Percentiles rank a stretch among this genome's conserved stretches.
Conservation (phyloP, 2,113 vertebrate species). For the Podarcis raffonei region DNA sequence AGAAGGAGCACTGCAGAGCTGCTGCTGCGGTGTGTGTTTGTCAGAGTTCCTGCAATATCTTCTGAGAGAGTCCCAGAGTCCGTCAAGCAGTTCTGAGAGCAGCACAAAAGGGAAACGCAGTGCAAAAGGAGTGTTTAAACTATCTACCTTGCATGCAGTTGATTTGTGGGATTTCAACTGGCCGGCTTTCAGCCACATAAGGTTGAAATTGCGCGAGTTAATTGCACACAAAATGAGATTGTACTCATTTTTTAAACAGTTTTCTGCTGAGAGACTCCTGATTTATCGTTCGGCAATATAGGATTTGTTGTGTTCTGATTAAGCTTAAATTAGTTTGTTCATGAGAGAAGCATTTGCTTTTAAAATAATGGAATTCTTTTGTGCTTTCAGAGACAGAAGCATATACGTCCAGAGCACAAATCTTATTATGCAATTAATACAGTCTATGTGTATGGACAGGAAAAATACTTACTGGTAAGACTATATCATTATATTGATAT, state of each 20-base stretch:
- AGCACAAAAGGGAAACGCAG: too few species aligned
- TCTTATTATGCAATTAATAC: conserved; percentile 96
- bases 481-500: not conserved
- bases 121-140: too few species aligned
- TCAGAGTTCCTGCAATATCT: not conserved
- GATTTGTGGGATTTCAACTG: too few species aligned
- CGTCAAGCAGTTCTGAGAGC: not conserved
- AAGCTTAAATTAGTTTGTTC: not conserved
- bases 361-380: conserved; percentile 48
- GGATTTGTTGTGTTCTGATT: too few species aligned
- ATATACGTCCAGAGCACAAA: conserved; percentile 92
- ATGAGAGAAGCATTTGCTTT: not conserved
- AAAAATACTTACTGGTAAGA: conserved; percentile 97
- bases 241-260: not conserved
- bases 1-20: not conserved
- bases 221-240: not conserved
- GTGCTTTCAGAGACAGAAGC: conserved; percentile 78
- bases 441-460: conserved; percentile 96
- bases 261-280: not conserved
- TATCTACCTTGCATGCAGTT: too few species aligned
- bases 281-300: not conserved
- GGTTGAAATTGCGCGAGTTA: too few species aligned
- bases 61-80: not conserved
- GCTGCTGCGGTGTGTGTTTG: not conserved
- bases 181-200: too few species aligned